Conservation (phyloP, 2,113 vertebrate genomes). For the Amia ocellicauda region DNA sequence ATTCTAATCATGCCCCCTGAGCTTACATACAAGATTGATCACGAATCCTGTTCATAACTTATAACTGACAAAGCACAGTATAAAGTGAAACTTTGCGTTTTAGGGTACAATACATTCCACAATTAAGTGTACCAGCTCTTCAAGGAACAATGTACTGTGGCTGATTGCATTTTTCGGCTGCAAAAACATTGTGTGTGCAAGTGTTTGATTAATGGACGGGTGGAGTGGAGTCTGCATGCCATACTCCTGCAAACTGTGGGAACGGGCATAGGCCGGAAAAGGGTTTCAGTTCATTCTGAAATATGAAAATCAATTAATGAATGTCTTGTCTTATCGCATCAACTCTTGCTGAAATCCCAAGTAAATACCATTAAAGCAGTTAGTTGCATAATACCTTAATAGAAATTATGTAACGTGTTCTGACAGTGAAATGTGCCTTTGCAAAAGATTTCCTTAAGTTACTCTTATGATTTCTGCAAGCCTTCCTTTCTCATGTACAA, state of each 20-base stretch:
- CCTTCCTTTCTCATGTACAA: no score
- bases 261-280: slow-evolving; percentile 31
- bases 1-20: no score
- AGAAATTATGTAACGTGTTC: slow-evolving; percentile 29
- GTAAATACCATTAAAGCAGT: neutral
- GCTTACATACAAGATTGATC: no score
- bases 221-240: slow-evolving; percentile 30
- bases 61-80: neutral
- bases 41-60: no score
- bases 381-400: slow-evolving; percentile 29
- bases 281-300: slow-evolving; percentile 28
- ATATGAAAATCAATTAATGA: slow-evolving; percentile 37
- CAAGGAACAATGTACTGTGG: neutral
- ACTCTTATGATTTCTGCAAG: no score
- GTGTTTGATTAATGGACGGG: slow-evolving; percentile 44
- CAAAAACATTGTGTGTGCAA: slow-evolving; percentile 20
- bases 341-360: slow-evolving; percentile 14
- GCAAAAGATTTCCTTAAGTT: no score
- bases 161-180: slow-evolving; percentile 1
- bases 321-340: slow-evolving; percentile 42
- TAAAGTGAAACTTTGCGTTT: no score
- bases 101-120: neutral
- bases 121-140: neutral
- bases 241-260: slow-evolving; percentile 27
- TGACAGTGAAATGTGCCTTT: no score